These are phyloP conservation scores for Cyprinodon variegatus DNA, from an alignment of 2,113 vertebrate species.

Conservation along the genomic window DNA sequence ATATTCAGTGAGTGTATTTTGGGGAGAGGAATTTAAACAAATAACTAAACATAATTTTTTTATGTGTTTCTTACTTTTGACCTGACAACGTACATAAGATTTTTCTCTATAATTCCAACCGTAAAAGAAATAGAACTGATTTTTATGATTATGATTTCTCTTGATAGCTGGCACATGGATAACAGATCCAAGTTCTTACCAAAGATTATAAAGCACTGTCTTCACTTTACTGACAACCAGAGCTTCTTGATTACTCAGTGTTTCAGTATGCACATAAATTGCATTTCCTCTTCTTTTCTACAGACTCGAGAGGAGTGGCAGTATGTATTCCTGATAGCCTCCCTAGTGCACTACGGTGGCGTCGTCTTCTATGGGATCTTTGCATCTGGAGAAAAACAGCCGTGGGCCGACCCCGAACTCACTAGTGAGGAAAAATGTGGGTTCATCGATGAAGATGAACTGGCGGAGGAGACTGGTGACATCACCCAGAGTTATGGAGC, in stretches of 20 bases:
- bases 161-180: background rate
- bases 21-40: too few species aligned
- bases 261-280: background rate
- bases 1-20: too few species aligned
- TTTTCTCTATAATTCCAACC: too few species aligned
- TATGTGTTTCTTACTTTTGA: too few species aligned
- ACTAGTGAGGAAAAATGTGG: slow-evolving; percentile 99
- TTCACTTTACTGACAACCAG: background rate
- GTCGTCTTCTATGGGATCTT: slow-evolving; percentile 97
- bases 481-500: slow-evolving; percentile 94
- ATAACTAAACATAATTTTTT: too few species aligned
- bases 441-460: slow-evolving; percentile 97
- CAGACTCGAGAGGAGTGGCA: slow-evolving; percentile 98
- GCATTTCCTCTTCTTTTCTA: background rate
- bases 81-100: too few species aligned
- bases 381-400: slow-evolving; percentile 97
- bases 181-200: background rate
- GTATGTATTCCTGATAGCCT: slow-evolving; percentile 97
- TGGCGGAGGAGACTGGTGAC: slow-evolving; percentile 96
- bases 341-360: slow-evolving; percentile 94
- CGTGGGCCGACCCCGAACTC: slow-evolving; percentile 96
- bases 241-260: background rate
- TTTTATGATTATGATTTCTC: background rate
- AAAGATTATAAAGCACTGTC: background rate
- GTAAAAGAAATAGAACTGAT: too few species aligned